A percentile compares a stretch with the other conserved stretches of the same genome.
Conservation (phyloP, 2,888 invertebrate genomes). For the Emmelina monodactyla region DNA sequence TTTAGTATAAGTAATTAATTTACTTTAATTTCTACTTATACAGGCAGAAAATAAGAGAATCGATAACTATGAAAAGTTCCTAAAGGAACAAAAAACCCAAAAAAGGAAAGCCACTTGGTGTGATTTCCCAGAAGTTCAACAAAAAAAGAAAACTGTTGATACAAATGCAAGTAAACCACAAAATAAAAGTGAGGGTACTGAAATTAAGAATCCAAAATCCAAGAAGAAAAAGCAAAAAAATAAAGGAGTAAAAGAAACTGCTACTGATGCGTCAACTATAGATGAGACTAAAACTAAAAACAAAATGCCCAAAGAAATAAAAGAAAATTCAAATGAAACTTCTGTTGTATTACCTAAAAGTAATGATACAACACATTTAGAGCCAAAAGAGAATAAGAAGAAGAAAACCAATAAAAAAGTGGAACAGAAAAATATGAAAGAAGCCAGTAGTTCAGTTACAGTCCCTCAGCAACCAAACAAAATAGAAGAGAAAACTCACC, state of each 20-base stretch:
- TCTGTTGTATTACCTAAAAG: neutral
- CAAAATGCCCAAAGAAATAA: conserved; percentile 16
- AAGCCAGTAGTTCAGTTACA: neutral
- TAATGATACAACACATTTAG: no score
- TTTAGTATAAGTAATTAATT: no score
- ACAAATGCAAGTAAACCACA: conserved; percentile 5
- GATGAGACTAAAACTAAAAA: conserved; percentile 18
- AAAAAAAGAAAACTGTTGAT: conserved; percentile 6
- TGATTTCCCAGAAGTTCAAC: conserved; percentile 50
- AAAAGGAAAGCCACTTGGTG: conserved; percentile 62
- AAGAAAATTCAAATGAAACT: neutral
- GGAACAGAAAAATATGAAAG: neutral
- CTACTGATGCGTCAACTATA: conserved; percentile 2
- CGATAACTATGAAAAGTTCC: conserved; percentile 57
- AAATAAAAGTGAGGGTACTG: neutral
- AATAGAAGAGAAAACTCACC: conserved; percentile 9
- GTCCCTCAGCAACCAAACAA: conserved; percentile 11
- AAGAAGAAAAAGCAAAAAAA: conserved; percentile 10
- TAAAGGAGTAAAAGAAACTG: neutral
- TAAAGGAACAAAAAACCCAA: conserved; percentile 53
- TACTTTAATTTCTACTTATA: conserved; percentile 15
- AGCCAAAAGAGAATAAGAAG: no score
- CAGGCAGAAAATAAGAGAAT: conserved; percentile 57
- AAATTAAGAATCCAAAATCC: conserved; percentile 9
- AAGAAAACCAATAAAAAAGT: conserved; percentile 1